Percentiles rank a stretch among this genome's conserved stretches.
Conservation (phyloP, 2,888 invertebrate genomes). For the Crossocerus cetratus region DNA sequence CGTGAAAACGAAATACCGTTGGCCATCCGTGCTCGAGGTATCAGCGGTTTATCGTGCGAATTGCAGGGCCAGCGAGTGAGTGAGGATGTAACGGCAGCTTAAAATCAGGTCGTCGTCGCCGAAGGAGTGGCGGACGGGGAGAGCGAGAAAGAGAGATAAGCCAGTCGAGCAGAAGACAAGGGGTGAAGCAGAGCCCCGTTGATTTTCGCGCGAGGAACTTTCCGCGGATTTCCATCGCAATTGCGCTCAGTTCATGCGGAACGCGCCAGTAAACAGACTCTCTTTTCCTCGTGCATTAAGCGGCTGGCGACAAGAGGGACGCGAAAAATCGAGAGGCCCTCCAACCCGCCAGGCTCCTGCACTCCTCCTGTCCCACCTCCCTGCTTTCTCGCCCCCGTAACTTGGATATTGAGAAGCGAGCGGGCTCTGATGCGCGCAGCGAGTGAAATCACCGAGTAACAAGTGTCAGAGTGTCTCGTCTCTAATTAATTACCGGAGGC, state of each 20-base stretch:
- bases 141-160: too few relatives aligned
- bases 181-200: too few relatives aligned
- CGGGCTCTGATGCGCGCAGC: slow-evolving; percentile 13
- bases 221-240: slow-evolving; percentile 36
- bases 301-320: slow-evolving; percentile 6
- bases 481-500: slow-evolving; percentile 52
- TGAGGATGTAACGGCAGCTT: too few relatives aligned
- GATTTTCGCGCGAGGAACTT: neutral
- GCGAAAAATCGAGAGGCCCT: slow-evolving; percentile 31
- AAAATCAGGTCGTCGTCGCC: too few relatives aligned
- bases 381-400: slow-evolving; percentile 7
- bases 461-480: slow-evolving; percentile 50
- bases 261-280: slow-evolving; percentile 35
- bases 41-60: too few relatives aligned
- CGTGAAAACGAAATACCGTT: slow-evolving; percentile 34
- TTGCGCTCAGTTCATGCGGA: slow-evolving; percentile 26
- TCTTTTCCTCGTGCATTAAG: slow-evolving; percentile 45
- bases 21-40: neutral
- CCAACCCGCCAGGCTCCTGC: slow-evolving; percentile 5
- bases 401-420: slow-evolving; percentile 27
- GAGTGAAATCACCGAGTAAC: slow-evolving; percentile 54
- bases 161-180: too few relatives aligned
- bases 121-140: too few relatives aligned
- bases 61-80: too few relatives aligned
- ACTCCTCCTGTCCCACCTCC: slow-evolving; percentile 13